phyloP scores from a whole-genome alignment of 2,113 vertebrate species.

The Pseudorasbora parva region DNA sequence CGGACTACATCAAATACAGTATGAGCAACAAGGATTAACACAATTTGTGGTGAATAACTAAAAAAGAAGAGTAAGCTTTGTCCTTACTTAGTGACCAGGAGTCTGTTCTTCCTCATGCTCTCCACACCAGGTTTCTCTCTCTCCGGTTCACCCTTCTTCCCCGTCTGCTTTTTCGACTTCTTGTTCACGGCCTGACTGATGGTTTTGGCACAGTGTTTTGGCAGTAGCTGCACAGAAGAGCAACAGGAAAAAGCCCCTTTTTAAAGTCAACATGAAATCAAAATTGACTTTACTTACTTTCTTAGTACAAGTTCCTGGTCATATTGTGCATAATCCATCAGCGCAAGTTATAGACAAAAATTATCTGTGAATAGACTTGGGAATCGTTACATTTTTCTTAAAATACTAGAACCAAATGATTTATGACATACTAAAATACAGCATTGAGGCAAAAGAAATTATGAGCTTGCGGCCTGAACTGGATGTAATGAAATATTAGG shows the following conservation, averaged over 20 bases:
- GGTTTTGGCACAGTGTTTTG: conserved; percentile 99
- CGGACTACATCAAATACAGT: not conserved
- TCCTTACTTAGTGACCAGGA: conserved; percentile 96
- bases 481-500: not conserved
- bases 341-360: not conserved
- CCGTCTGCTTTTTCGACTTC: conserved; percentile 96
- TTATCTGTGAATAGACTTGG: not conserved
- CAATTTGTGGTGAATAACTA: no score
- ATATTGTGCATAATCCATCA: not conserved
- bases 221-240: conserved; percentile 82
- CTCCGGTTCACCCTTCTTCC: conserved; percentile 98
- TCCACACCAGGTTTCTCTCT: conserved; percentile 97
- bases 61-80: not conserved
- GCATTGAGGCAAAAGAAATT: not conserved
- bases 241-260: conserved; percentile 59
- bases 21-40: not conserved
- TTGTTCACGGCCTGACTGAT: conserved; percentile 99
- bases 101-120: conserved; percentile 99
- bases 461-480: not conserved
- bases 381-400: not conserved
- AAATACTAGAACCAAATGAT: not conserved
- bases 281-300: not conserved
- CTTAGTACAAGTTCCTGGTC: not conserved
- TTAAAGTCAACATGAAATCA: conserved; percentile 55
- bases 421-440: not conserved